Conservation (phyloP, 2,888 invertebrate species). For the Argyra leucocephala region DNA sequence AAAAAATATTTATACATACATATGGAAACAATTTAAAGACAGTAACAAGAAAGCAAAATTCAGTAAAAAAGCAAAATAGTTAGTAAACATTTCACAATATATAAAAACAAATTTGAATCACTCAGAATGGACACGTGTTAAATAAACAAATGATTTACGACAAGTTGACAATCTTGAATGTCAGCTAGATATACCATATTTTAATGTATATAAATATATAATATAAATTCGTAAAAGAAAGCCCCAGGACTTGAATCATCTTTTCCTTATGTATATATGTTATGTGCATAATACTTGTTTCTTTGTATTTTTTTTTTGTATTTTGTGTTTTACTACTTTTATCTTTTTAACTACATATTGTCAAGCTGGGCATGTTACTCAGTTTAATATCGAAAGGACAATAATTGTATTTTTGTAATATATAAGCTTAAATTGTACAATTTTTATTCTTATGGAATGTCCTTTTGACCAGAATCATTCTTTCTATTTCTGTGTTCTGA, state of each 20-base stretch:
- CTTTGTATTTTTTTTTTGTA: background rate
- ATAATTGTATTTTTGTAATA: too few species aligned
- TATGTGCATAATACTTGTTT: too few species aligned
- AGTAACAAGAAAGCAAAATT: too few species aligned
- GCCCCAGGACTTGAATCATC: background rate
- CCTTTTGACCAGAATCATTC: background rate
- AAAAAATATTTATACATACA: too few species aligned
- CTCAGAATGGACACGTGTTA: slow-evolving; percentile 21
- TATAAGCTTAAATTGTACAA: too few species aligned
- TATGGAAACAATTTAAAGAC: too few species aligned
- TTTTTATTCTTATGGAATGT: background rate
- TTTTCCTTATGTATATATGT: background rate
- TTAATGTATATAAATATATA: background rate
- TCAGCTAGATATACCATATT: slow-evolving; percentile 15
- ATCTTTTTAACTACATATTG: background rate
- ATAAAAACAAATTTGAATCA: slow-evolving; percentile 2
- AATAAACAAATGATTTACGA: slow-evolving; percentile 23
- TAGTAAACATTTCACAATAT: too few species aligned
- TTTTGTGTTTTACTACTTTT: background rate
- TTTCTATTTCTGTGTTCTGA: background rate
- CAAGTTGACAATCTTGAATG: slow-evolving; percentile 20
- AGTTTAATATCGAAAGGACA: too few species aligned
- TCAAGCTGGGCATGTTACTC: too few species aligned
- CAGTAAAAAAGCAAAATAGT: too few species aligned
- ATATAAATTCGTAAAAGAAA: background rate